Evolutionary conservation across 2,113 vertebrate species (phyloP), one percentile per base, ranked within the genome.

Genomic region (Pelodiscus sinensis): DNA sequence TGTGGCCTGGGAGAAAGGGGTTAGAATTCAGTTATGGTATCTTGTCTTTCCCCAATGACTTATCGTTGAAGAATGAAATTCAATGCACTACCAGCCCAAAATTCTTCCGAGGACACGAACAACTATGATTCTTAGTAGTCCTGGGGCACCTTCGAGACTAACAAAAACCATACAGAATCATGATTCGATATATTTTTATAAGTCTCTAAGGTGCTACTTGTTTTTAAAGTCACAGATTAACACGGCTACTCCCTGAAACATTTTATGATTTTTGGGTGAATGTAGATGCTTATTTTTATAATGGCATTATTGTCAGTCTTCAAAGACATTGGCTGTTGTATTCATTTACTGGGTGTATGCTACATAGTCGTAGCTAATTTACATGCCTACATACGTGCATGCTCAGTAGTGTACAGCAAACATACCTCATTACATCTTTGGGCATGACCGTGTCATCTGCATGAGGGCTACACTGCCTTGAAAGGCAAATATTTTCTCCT

Each of bases 41-140:
- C 10, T 44, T 24, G 22, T 44, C 44, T 50, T 77, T 77, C 24
- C 24, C 44, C 38, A 22, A 50, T 15, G 38, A 15, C 35, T 77
- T 77, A 77, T 44, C 22, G 15, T 25, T 77, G 35, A 77, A 13
- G 73, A 77, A 14, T 50, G 51, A 86, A 54, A 31, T 55, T 71
- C 54, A 27, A 1, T 0, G 2, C 2, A 11, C 62, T 5, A 27
- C 11, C 27, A 29, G 68, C 55, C 29, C 77, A 12, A 44, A 52
- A 8, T 29, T 81, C 7, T 22, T 5, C 58, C 31, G 12, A 4
- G 11, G 7, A 65, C 22, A 73, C 25, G 88, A 80, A 73, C 5
- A 44, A 73, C 35, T 73, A 52, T 9, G n/a, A 75, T 44, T 75
- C 71, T 75, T 75, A 19, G 35, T 44, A 44, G 44, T 5, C 44